These are phyloP conservation scores for Phoronis australis DNA, from an alignment of 2,888 invertebrate species.

Conservation along the genomic window DNA sequence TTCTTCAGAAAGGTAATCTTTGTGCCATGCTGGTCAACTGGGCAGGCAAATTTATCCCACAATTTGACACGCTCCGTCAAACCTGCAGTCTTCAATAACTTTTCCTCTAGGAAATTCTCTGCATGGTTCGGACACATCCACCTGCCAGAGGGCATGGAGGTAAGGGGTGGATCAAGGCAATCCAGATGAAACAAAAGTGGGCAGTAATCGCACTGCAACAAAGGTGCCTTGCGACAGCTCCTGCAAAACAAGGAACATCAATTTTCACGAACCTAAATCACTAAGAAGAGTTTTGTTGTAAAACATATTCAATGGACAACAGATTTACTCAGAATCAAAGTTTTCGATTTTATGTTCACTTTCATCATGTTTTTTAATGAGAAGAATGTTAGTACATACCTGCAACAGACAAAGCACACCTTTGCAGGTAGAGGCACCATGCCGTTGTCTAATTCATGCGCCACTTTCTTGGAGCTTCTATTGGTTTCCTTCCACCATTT, in stretches of 20 bases:
- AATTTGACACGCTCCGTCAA: conserved; percentile 81
- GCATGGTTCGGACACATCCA: conserved; percentile 99
- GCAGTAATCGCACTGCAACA: conserved; percentile 92
- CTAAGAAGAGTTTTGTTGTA: too few relatives aligned
- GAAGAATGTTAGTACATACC: too few relatives aligned
- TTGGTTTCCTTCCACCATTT: conserved; percentile 29
- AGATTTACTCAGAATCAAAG: too few relatives aligned
- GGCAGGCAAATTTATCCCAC: conserved; percentile 76
- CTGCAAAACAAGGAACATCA: too few relatives aligned
- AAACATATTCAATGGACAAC: too few relatives aligned
- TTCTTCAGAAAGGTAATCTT: conserved; percentile 82
- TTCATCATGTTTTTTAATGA: too few relatives aligned
- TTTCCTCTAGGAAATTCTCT: conserved; percentile 79
- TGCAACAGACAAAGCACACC: conserved; percentile 75
- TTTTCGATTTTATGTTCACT: too few relatives aligned
- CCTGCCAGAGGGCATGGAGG: conserved; percentile 76
- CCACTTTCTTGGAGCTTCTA: conserved; percentile 46
- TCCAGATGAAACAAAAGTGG: conserved; percentile 85
- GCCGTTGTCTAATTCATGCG: conserved; percentile 62
- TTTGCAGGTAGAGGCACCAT: conserved; percentile 77
- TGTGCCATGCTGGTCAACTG: conserved; percentile 73
- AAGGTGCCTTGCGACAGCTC: conserved; percentile 76
- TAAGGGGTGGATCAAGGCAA: conserved; percentile 88
- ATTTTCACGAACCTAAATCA: too few relatives aligned
- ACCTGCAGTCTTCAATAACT: conserved; percentile 72